A percentile compares a stretch with the other conserved stretches of the same genome.
phyloP scores from a whole-genome alignment of 2,797 vertebrate genomes.

The Xenentodon cancila region DNA sequence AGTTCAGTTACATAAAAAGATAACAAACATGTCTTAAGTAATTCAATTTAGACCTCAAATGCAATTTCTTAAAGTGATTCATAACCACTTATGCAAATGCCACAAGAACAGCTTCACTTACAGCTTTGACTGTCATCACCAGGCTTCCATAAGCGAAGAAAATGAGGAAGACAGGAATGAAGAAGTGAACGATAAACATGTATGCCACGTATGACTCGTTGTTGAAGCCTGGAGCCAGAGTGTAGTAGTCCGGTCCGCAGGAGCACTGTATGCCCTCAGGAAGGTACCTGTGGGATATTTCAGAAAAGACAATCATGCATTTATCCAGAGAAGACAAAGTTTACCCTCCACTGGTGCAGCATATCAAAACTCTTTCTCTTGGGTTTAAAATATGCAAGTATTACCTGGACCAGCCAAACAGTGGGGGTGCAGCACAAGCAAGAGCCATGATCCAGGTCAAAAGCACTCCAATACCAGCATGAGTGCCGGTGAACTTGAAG shows the following conservation, averaged over 20 bases:
- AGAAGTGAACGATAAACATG: conserved; percentile 83
- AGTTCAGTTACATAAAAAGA: not conserved
- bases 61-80: too few relatives aligned
- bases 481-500: conserved; percentile 80
- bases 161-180: conserved; percentile 75
- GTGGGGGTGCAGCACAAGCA: conserved; percentile 78
- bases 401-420: conserved; percentile 81
- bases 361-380: not conserved
- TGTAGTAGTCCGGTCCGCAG: conserved; percentile 87
- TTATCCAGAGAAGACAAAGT: not conserved
- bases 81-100: too few relatives aligned
- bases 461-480: conserved; percentile 74
- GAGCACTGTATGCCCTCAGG: conserved; percentile 87
- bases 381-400: not conserved
- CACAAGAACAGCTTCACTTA: conserved; percentile 45
- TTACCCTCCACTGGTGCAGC: not conserved
- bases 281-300: conserved; percentile 73
- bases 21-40: not conserved
- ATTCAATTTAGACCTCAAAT: not conserved
- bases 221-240: conserved; percentile 82
- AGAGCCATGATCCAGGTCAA: conserved; percentile 86
- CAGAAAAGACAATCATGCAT: not conserved
- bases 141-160: conserved; percentile 87
- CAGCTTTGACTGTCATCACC: conserved; percentile 86
- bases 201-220: conserved; percentile 86